Percentiles rank a stretch among this genome's conserved stretches.
Evolutionary conservation across 2,888 invertebrate species (phyloP).

Genomic region (Drepana falcataria): DNA sequence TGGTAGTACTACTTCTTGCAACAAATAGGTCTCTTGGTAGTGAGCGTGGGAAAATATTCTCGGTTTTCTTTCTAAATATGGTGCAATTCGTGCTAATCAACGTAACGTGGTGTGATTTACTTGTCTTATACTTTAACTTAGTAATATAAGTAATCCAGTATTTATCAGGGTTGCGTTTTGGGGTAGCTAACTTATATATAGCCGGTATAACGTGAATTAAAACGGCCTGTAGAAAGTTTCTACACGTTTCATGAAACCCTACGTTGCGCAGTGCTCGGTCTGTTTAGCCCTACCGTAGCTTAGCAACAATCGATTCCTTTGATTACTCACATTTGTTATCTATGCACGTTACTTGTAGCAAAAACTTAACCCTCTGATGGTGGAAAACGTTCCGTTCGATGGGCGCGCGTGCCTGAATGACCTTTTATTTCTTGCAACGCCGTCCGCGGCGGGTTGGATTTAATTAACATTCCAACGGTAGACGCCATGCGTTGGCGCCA

Average conservation of each 20-base stretch:
- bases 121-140: neutral
- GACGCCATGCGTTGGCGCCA: constrained; percentile 20
- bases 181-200: no score
- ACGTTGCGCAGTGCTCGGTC: constrained; percentile 1
- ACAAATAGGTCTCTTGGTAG: neutral
- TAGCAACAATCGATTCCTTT: constrained; percentile 26
- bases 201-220: neutral
- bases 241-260: constrained; percentile 10
- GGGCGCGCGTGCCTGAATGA: constrained; percentile 49
- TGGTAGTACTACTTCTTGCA: neutral
- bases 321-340: constrained; percentile 10
- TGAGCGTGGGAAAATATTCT: neutral
- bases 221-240: no score
- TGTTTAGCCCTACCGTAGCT: constrained; percentile 17
- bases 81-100: neutral
- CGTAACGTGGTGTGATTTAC: neutral
- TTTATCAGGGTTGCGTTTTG: no score
- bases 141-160: no score
- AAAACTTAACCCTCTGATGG: constrained; percentile 16
- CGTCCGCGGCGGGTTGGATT: constrained; percentile 27
- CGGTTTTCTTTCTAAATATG: neutral
- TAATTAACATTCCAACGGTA: constrained; percentile 39
- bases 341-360: constrained; percentile 9
- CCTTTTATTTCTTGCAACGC: constrained; percentile 57
- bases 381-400: constrained; percentile 13